Evolutionary conservation across 2,888 invertebrate species (phyloP), one percentile per base, ranked within the genome.

Genomic region (Steromphala cineraria): DNA sequence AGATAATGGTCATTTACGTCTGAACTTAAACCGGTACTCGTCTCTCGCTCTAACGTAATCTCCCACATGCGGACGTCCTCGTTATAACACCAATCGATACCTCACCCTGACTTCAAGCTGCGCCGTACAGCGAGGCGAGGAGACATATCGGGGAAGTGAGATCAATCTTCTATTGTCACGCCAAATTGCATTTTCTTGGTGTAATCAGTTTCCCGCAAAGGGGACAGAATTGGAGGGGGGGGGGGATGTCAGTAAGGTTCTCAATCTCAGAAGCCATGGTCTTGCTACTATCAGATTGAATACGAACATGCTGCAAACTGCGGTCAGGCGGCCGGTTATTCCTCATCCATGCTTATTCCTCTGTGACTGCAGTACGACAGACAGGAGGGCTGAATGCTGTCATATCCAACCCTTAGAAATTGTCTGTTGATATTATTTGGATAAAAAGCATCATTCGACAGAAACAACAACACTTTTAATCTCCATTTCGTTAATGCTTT

Each of bases 101-200:
- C 24, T 62, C 28, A 62, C 24, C 46, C 10, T 46, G 10, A 46
- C 10, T 46, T 13, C 46, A 5, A 46, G 62, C 13, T 28, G 62
- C 7, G n/a, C 71, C 8, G 28, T 71, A 71, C 40, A 71, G 36
- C 40, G 71, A 71, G 71, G 40, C 2, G 19, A 15, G 24, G 28
- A 36, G 71, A 71, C 71, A 71, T 40, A 71, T 71, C 40, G 17
- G 71, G 36, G 17, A 71, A 17, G 40, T 19, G 71, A 71, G 71
- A 71, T 71, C 71, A 71, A 71, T 71, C 71, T 71, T 36, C 71
- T 19, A 71, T 71, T 71, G 71, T 71, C 71, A 71, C 71, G 71
- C 71, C 36, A 71, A 71, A 71, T 71, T 71, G 71, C 71, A 71
- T 71, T 71, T 40, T 71, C 40, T 40, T 31, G 31, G 71, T 71